Percentiles rank a stretch among this genome's conserved stretches.
Conservation (phyloP, 2,888 invertebrate species). For the Chorisops tibialis region DNA sequence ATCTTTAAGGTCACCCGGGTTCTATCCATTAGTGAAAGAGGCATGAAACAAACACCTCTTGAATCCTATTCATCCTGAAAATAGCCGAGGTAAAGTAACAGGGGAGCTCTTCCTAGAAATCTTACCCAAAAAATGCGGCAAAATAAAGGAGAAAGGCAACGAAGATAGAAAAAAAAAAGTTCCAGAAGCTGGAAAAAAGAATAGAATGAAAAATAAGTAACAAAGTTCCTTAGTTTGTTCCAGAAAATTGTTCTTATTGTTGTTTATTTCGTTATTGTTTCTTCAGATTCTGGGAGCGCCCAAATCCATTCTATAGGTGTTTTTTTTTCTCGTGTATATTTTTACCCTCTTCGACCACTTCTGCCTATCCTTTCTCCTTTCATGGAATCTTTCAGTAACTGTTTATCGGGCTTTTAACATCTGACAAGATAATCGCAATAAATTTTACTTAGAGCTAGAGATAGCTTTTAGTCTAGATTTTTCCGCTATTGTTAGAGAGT, state of each 20-base stretch:
- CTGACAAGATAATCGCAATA: slow-evolving; percentile 41
- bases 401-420: slow-evolving; percentile 40
- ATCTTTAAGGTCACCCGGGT: slow-evolving; percentile 22
- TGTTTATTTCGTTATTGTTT: slow-evolving; percentile 14
- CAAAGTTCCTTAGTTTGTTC: slow-evolving; percentile 16
- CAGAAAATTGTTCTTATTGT: slow-evolving; percentile 20
- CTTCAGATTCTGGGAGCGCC: not conserved
- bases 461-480: slow-evolving; percentile 17
- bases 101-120: not conserved
- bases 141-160: not conserved
- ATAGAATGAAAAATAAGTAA: slow-evolving; percentile 1
- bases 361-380: slow-evolving; percentile 18
- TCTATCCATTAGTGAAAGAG: slow-evolving; percentile 20
- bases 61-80: slow-evolving; percentile 21
- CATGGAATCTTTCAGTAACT: slow-evolving; percentile 33
- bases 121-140: not conserved
- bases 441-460: slow-evolving; percentile 38
- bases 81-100: not conserved
- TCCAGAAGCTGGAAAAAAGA: not conserved
- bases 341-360: slow-evolving; percentile 20
- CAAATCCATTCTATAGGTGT: slow-evolving; percentile 26
- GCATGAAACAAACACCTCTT: slow-evolving; percentile 18
- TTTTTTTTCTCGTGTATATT: slow-evolving; percentile 20
- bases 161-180: slow-evolving; percentile 4
- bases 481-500: too few species aligned